Evolutionary conservation across 2,888 invertebrate genomes (phyloP).

Genomic region (Dryobotodes eremita): DNA sequence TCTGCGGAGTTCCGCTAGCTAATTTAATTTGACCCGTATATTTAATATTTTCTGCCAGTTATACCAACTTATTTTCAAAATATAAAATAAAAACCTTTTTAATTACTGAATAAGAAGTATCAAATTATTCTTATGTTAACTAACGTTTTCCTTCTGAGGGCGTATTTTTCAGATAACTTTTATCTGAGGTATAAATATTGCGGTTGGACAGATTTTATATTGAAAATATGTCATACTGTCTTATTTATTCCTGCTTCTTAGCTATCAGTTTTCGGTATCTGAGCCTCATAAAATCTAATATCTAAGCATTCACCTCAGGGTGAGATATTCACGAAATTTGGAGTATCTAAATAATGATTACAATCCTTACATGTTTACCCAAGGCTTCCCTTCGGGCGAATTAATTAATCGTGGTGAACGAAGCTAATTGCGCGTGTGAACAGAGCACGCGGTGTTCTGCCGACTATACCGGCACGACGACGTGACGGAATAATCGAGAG

Average conservation of each 20-base stretch:
- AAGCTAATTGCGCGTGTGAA: conserved; percentile 77
- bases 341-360: conserved; percentile 73
- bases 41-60: conserved; percentile 26
- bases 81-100: conserved; percentile 17
- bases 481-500: conserved; percentile 71
- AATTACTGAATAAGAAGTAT: not conserved
- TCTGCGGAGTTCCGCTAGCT: too few species aligned
- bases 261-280: not conserved
- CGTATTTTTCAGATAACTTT: not conserved
- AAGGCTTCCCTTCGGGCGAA: conserved; percentile 72
- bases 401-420: conserved; percentile 82
- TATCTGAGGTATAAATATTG: too few species aligned
- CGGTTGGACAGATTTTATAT: not conserved
- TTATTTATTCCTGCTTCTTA: not conserved
- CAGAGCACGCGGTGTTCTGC: conserved; percentile 51
- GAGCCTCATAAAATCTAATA: conserved; percentile 6
- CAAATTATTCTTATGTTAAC: not conserved
- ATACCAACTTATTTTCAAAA: not conserved
- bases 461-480: conserved; percentile 61
- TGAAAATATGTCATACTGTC: not conserved
- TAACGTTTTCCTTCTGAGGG: not conserved
- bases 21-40: too few species aligned
- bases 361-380: conserved; percentile 74
- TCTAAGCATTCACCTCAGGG: conserved; percentile 26
- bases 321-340: conserved; percentile 61